These are phyloP conservation scores for Nannoperca australis DNA, from an alignment of 2,797 vertebrate species.

Conservation along the genomic window DNA sequence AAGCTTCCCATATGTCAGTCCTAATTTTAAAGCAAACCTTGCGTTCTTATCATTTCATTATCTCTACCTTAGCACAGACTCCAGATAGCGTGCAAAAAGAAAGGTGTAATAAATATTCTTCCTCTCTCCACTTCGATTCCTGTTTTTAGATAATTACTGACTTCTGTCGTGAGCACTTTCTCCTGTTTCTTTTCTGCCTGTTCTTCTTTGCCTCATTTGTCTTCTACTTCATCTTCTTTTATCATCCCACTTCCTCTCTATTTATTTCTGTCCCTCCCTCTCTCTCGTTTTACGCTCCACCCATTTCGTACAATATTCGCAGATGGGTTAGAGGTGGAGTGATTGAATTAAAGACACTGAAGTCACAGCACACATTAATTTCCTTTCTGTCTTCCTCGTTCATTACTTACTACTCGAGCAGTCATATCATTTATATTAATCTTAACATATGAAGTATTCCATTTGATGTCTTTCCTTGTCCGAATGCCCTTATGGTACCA, in stretches of 20 bases:
- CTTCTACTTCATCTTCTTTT: constrained; percentile 54
- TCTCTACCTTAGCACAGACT: constrained; percentile 46
- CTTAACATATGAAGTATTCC: constrained; percentile 7
- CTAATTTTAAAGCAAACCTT: constrained; percentile 56
- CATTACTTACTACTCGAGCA: constrained; percentile 6
- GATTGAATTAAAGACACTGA: constrained; percentile 36
- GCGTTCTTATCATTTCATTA: constrained; percentile 58
- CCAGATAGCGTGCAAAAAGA: constrained; percentile 48
- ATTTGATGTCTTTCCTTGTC: constrained; percentile 24
- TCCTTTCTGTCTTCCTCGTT: constrained; percentile 12
- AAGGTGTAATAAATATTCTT: constrained; percentile 57
- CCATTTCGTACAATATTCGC: constrained; percentile 31
- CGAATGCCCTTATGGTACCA: background rate
- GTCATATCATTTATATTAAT: constrained; percentile 30
- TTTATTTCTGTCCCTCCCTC: constrained; percentile 11
- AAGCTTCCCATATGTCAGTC: constrained; percentile 56
- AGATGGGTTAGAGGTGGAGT: constrained; percentile 2
- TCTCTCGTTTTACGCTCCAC: constrained; percentile 17
- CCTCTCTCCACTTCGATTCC: constrained; percentile 13
- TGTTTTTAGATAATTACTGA: constrained; percentile 44
- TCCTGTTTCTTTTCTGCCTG: constrained; percentile 13
- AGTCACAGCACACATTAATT: constrained; percentile 11
- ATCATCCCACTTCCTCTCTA: constrained; percentile 29
- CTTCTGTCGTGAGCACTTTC: constrained; percentile 27
- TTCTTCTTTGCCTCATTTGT: constrained; percentile 40